Evolutionary conservation across 2,888 invertebrate genomes (phyloP).

Genomic region (Caradrina clavipalpis): DNA sequence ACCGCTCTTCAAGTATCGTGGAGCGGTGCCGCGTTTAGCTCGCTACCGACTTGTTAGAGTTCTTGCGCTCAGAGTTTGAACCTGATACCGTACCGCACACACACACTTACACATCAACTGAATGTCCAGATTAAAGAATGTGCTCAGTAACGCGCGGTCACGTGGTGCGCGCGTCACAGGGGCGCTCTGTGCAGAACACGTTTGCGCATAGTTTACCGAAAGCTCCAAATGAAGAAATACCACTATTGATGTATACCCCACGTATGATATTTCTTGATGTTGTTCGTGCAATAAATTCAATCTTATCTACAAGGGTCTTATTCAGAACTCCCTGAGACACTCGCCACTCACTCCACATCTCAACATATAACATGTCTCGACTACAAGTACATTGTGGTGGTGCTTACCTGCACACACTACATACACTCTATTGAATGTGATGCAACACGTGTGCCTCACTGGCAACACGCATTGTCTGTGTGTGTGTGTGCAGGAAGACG

Average conservation of each 20-base stretch:
- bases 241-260: too few species aligned
- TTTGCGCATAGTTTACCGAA: background rate
- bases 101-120: background rate
- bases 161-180: background rate
- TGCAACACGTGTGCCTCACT: background rate
- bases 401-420: background rate
- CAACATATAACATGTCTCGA: background rate
- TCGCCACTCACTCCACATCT: background rate
- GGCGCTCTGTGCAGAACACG: background rate
- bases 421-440: background rate
- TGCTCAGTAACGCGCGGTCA: too few species aligned
- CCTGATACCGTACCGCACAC: background rate
- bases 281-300: too few species aligned
- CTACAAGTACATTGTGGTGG: background rate
- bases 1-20: background rate
- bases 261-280: too few species aligned
- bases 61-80: background rate
- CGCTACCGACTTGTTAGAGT: background rate
- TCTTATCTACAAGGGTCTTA: too few species aligned
- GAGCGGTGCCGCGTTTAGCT: background rate
- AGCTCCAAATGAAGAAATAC: too few species aligned
- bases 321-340: too few species aligned
- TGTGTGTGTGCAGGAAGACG: background rate
- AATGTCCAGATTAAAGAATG: too few species aligned
- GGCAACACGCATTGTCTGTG: conserved; percentile 1